Percentiles rank a stretch among this genome's conserved stretches.
Evolutionary conservation across 2,888 invertebrate genomes (phyloP).

Genomic region (Julus scanicus): DNA sequence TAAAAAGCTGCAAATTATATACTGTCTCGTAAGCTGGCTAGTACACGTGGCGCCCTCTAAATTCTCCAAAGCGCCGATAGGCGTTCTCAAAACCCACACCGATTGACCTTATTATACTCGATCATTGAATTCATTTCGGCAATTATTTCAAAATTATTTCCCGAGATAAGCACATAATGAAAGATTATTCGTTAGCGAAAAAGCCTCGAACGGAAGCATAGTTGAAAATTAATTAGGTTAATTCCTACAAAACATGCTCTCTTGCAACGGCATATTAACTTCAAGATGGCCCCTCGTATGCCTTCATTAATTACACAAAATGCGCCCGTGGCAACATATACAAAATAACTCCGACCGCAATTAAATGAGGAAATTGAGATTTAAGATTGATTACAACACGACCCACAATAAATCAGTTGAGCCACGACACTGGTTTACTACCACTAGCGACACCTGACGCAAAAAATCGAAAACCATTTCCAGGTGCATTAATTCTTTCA

Average conservation of each 20-base stretch:
- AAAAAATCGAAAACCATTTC: neutral
- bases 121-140: neutral
- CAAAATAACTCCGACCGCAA: neutral
- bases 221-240: slow-evolving; percentile 11
- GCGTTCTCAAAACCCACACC: neutral
- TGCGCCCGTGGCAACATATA: neutral
- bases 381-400: neutral
- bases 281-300: neutral
- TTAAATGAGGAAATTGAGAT: neutral
- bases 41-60: no score
- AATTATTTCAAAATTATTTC: neutral
- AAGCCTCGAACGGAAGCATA: neutral
- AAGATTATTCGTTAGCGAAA: neutral
- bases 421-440: neutral
- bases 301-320: slow-evolving; percentile 19
- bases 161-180: neutral
- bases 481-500: neutral
- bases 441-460: neutral
- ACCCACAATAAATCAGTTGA: neutral
- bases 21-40: no score
- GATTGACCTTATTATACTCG: neutral
- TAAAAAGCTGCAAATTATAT: no score
- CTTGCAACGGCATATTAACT: neutral
- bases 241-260: neutral
- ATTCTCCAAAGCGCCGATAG: no score